Conservation (phyloP, 2,113 vertebrate genomes). For the Lanius ludovicianus region DNA sequence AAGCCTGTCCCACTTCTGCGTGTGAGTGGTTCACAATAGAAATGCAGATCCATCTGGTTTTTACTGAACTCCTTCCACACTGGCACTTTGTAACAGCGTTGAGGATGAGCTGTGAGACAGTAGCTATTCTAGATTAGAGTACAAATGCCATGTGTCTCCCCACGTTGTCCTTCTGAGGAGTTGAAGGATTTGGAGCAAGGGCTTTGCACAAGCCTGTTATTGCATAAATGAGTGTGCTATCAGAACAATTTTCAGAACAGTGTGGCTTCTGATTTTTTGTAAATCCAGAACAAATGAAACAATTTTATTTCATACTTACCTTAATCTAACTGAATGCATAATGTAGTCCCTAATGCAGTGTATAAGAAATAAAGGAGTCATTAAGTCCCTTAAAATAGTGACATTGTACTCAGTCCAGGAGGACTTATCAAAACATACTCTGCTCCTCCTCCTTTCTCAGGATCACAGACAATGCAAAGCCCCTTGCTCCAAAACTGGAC, state of each 20-base stretch:
- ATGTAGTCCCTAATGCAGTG: background rate
- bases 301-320: background rate
- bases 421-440: background rate
- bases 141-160: background rate
- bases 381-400: background rate
- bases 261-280: background rate
- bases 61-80: background rate
- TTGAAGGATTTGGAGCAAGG: background rate
- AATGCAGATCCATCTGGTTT: background rate
- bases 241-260: background rate
- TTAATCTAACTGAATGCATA: background rate
- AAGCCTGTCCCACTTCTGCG: background rate
- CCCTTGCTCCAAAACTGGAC: background rate
- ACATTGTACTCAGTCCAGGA: background rate
- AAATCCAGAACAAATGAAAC: background rate
- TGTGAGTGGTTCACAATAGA: background rate
- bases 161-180: rapidly evolving
- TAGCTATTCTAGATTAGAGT: background rate
- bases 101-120: background rate
- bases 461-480: background rate
- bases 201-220: background rate
- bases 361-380: background rate
- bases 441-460: background rate
- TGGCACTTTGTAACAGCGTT: rapidly evolving
- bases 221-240: rapidly evolving